Base-by-base conservation (phyloP, 2,797 vertebrate genomes). In the Sylvia borin region DNA sequence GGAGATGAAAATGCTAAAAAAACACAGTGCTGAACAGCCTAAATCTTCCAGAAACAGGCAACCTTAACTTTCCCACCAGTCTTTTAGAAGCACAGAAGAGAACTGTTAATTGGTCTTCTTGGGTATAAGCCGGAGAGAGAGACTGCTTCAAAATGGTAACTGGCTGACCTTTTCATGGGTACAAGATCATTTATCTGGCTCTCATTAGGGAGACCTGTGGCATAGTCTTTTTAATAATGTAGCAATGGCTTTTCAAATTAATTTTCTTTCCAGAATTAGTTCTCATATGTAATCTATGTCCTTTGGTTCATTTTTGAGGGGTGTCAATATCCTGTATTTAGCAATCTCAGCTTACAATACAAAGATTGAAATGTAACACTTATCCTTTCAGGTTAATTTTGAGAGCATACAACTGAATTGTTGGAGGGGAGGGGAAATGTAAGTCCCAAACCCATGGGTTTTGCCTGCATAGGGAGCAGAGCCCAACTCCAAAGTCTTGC, bases 81-180 rank as follows among this genome's bases (percentile, higher is more conserved):
- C 51, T 93, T 78, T 91, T 34, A 67, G 74, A 82, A 91, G 43
- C 27, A 67, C 17, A 55, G 67, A 82, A 85, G 74, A 68, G 73
- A 94, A 91, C 66, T 88, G 36, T 50, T 97, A 97, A 96, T 96
- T 97, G 94, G 76, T 58, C 68, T 47, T 90, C 86, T 50, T 91
- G 91, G 58, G 54, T 73, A 45, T 25, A 24, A 53, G 82, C 91
- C 85, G 74, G 73, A 84, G 51, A 91, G 76, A 80, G 82, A 95
- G 81, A n/a, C 72, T 90, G 74, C 60, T 93, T 94, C 78, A 50
- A 84, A 94, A 89, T 84, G 83, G 88, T 93, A 92, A 88, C 95
- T 95, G 88, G 67, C 15, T 97, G 93, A 95, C 95, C 94, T 97
- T 97, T 97, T 93, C 92, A 93, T 45, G 47, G 47, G 82, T 96